Conservation (phyloP, 2,797 vertebrate genomes). For the Clarias pachynema region DNA sequence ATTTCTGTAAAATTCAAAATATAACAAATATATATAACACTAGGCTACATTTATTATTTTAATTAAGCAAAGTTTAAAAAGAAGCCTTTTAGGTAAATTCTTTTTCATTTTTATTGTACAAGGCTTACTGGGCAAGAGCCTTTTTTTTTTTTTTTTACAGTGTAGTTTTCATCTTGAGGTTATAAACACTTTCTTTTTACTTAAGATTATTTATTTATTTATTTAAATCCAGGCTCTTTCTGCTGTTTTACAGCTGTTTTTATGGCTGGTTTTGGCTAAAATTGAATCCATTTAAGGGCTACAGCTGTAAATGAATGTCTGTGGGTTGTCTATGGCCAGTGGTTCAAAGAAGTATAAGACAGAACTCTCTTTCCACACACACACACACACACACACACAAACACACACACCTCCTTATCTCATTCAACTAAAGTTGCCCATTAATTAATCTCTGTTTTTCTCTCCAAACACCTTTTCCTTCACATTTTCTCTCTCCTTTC, state of each 20-base stretch:
- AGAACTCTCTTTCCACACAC: neutral
- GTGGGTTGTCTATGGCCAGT: neutral
- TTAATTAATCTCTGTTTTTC: conserved; percentile 67
- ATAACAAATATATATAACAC: no score
- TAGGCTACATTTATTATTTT: no score
- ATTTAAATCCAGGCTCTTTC: neutral
- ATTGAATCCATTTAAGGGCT: neutral
- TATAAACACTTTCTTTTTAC: neutral
- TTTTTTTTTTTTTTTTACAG: no score
- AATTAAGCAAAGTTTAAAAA: no score
- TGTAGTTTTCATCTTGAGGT: neutral
- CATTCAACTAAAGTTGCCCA: conserved; percentile 58
- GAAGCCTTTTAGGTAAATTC: no score
- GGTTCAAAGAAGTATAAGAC: neutral
- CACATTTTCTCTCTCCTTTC: conserved; percentile 49
- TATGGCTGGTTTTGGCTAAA: neutral
- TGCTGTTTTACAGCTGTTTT: neutral
- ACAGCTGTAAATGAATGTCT: neutral
- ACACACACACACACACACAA: conserved; percentile 1
- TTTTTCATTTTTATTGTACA: no score
- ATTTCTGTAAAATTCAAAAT: no score
- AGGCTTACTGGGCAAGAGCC: no score
- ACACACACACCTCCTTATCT: conserved; percentile 24
- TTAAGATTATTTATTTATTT: neutral
- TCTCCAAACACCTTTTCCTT: conserved; percentile 58